A percentile compares a stretch with the other conserved stretches of the same genome.
These are phyloP conservation scores for Nettapus auritus DNA, from an alignment of 2,113 vertebrate species.

Conservation along the genomic window DNA sequence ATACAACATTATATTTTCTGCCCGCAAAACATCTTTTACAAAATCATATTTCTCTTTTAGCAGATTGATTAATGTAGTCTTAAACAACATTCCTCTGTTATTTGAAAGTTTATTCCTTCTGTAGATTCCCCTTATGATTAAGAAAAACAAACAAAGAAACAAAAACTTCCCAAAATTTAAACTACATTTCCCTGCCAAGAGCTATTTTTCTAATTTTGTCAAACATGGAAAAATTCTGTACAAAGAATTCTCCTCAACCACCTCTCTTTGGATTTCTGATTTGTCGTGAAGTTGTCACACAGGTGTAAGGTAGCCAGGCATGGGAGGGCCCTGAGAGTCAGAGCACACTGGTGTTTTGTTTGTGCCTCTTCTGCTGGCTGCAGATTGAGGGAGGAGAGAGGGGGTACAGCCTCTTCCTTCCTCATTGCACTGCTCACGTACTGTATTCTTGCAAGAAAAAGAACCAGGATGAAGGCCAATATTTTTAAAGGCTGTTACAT, in stretches of 20 bases:
- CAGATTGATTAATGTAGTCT: neutral
- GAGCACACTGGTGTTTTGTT: constrained; percentile 29
- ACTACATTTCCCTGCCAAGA: neutral
- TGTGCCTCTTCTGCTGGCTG: constrained; percentile 16
- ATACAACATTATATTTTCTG: neutral
- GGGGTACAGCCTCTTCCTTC: neutral
- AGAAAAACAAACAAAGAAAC: neutral
- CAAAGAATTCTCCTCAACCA: neutral
- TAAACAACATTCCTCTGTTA: neutral
- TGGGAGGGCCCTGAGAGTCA: constrained; percentile 33
- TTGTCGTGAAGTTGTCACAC: constrained; percentile 45
- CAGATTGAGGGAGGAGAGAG: neutral
- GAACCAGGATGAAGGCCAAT: neutral
- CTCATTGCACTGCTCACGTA: neutral
- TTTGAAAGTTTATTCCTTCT: neutral
- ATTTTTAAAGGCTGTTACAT: neutral
- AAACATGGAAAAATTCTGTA: neutral
- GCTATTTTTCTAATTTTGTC: neutral
- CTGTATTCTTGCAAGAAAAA: neutral
- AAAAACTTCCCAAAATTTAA: neutral
- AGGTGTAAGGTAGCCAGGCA: constrained; percentile 49
- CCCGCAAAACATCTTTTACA: neutral
- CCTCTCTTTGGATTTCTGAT: constrained; percentile 46
- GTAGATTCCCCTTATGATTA: neutral
- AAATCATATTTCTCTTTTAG: neutral